These are phyloP conservation scores for Hesperophylax magnus DNA, from an alignment of 1,140 invertebrate genomes.

Conservation along the genomic window DNA sequence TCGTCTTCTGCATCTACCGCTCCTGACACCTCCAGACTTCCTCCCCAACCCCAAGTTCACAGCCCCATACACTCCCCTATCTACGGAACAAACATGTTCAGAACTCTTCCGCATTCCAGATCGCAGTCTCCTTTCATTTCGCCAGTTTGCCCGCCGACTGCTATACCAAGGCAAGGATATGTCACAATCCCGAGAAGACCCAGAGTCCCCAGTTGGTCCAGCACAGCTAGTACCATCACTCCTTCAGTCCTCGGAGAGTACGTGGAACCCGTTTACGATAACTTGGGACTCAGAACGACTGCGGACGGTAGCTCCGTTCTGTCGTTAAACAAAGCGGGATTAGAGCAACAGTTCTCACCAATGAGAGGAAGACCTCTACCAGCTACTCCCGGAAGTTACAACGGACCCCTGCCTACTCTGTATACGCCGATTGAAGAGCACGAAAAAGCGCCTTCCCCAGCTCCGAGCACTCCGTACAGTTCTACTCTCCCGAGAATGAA, in stretches of 20 bases:
- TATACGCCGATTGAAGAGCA: constrained; percentile 79
- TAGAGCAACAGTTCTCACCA: constrained; percentile 68
- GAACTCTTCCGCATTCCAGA: constrained; percentile 80
- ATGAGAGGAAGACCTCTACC: constrained; percentile 75
- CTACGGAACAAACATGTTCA: constrained; percentile 72
- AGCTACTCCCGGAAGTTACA: constrained; percentile 69
- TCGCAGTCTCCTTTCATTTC: constrained; percentile 76
- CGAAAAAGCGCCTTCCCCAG: constrained; percentile 68
- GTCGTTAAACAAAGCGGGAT: constrained; percentile 78
- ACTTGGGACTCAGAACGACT: constrained; percentile 85
- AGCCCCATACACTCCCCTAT: constrained; percentile 71
- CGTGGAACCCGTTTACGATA: constrained; percentile 86
- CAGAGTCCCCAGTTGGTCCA: constrained; percentile 85
- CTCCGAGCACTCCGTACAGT: constrained; percentile 61
- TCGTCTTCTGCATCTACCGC: constrained; percentile 84
- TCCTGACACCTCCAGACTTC: constrained; percentile 74
- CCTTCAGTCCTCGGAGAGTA: constrained; percentile 72
- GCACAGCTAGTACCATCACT: constrained; percentile 71
- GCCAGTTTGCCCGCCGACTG: constrained; percentile 70
- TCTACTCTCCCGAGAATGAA: constrained; percentile 62
- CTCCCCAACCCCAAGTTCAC: constrained; percentile 69
- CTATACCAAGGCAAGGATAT: constrained; percentile 81
- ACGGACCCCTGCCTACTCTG: constrained; percentile 65
- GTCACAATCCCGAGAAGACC: constrained; percentile 89
- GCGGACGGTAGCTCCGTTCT: constrained; percentile 86